Evolutionary conservation across 30 jellyfish, hydroid and myxozoan species (phyloP).

Genomic region (Hydra vulgaris): DNA sequence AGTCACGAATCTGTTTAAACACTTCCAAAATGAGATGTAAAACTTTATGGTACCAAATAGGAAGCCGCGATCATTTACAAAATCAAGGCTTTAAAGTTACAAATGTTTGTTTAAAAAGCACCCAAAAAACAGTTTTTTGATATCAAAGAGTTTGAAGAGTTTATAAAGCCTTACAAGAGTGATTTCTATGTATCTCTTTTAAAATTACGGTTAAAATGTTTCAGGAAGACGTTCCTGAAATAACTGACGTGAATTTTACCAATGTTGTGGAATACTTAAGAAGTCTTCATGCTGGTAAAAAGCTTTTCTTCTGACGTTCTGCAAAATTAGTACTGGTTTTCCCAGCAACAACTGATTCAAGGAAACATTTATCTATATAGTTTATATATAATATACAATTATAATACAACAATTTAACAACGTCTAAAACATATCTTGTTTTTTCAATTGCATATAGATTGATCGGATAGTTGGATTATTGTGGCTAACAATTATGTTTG

Average conservation of each 20-base stretch:
- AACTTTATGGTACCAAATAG: too few species aligned
- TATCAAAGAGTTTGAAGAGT: slow-evolving; percentile 15
- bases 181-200: slow-evolving; percentile 22
- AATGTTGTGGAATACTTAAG: slow-evolving; percentile 20
- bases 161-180: slow-evolving; percentile 5
- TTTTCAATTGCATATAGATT: too few species aligned
- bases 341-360: slow-evolving; percentile 23
- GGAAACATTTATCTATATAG: too few species aligned
- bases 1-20: too few species aligned
- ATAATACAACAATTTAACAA: too few species aligned
- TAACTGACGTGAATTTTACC: slow-evolving; percentile 24
- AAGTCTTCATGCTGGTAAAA: slow-evolving; percentile 20
- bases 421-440: too few species aligned
- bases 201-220: slow-evolving; percentile 8
- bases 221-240: slow-evolving; percentile 14
- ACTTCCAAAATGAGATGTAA: too few species aligned
- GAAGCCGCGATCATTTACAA: too few species aligned
- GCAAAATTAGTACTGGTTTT: slow-evolving; percentile 8
- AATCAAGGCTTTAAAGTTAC: slow-evolving; percentile 7
- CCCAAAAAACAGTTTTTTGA: slow-evolving; percentile 8
- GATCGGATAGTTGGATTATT: too few species aligned
- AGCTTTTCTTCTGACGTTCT: background rate
- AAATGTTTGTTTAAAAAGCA: slow-evolving; percentile 1
- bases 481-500: too few species aligned
- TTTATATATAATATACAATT: too few species aligned